Evolutionary conservation across 2,888 invertebrate genomes (phyloP).

Genomic region (Bugulina stolonifera): DNA sequence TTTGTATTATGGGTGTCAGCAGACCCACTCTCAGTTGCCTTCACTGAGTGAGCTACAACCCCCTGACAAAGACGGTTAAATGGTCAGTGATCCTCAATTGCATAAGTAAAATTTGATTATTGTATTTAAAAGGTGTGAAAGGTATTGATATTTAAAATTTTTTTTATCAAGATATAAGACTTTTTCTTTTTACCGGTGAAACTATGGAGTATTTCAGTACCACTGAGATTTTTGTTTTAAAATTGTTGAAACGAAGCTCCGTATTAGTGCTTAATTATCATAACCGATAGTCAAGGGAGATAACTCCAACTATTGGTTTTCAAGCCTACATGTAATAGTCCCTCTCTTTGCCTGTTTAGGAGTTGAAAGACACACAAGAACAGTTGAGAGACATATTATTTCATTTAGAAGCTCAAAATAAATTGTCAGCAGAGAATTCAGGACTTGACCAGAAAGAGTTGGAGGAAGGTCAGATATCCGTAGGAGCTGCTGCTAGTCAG

Average conservation of each 20-base stretch:
- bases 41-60: slow-evolving; percentile 30
- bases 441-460: slow-evolving; percentile 46
- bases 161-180: too few species aligned
- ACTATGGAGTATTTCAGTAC: too few species aligned
- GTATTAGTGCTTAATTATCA: too few species aligned
- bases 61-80: slow-evolving; percentile 30
- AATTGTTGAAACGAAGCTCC: too few species aligned
- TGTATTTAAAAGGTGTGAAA: background rate
- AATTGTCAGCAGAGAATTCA: slow-evolving; percentile 40
- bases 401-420: slow-evolving; percentile 79
- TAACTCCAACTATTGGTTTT: background rate
- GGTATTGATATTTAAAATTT: too few species aligned
- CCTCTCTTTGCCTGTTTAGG: slow-evolving; percentile 37
- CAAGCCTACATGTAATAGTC: background rate
- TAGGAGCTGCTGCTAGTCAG: slow-evolving; percentile 44
- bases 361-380: slow-evolving; percentile 79
- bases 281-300: background rate
- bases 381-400: slow-evolving; percentile 95
- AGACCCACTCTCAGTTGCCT: slow-evolving; percentile 30
- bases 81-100: background rate
- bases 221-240: too few species aligned
- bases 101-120: background rate
- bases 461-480: slow-evolving; percentile 61
- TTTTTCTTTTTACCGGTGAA: too few species aligned
- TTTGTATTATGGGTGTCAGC: slow-evolving; percentile 29